A percentile compares a stretch with the other conserved stretches of the same genome.
Conservation (phyloP, 2,888 invertebrate genomes). For the Liopterus haemorrhoidalis region DNA sequence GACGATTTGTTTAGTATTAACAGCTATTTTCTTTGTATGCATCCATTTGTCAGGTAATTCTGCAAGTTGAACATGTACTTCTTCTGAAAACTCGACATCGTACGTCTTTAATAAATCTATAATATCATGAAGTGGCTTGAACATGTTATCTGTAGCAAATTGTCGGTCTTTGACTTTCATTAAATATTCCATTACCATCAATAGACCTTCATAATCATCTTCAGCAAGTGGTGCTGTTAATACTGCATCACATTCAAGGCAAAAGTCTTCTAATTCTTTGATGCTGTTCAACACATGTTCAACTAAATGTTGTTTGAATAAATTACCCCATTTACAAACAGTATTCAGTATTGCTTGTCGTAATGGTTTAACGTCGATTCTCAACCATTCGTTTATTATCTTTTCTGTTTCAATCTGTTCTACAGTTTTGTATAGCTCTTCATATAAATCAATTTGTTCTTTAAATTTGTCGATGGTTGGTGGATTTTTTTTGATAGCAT, state of each 20-base stretch:
- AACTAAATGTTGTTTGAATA: conserved; percentile 80
- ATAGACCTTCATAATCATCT: conserved; percentile 79
- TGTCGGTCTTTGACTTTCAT: conserved; percentile 72
- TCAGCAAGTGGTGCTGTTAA: conserved; percentile 68
- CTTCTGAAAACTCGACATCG: conserved; percentile 80
- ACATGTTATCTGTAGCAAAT: conserved; percentile 77
- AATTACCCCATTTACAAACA: conserved; percentile 81
- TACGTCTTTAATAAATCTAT: conserved; percentile 79
- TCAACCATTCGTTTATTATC: conserved; percentile 73
- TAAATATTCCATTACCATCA: conserved; percentile 77
- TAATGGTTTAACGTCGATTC: conserved; percentile 70
- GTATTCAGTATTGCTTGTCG: conserved; percentile 76
- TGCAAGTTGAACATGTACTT: conserved; percentile 65
- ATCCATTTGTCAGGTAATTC: conserved; percentile 86
- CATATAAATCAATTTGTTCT: conserved; percentile 76
- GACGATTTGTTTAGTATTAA: conserved; percentile 77
- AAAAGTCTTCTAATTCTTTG: conserved; percentile 70
- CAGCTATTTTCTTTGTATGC: conserved; percentile 74
- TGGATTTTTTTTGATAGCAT: conserved; percentile 46
- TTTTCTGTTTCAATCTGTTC: conserved; percentile 59
- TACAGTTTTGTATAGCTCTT: conserved; percentile 60
- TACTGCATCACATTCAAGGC: conserved; percentile 65
- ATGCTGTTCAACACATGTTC: conserved; percentile 73
- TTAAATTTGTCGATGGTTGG: conserved; percentile 71
- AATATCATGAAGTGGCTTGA: conserved; percentile 79